Percentiles rank a stretch among this genome's conserved stretches.
Evolutionary conservation across 2,797 vertebrate genomes (phyloP).

Genomic region (Salmo trutta): DNA sequence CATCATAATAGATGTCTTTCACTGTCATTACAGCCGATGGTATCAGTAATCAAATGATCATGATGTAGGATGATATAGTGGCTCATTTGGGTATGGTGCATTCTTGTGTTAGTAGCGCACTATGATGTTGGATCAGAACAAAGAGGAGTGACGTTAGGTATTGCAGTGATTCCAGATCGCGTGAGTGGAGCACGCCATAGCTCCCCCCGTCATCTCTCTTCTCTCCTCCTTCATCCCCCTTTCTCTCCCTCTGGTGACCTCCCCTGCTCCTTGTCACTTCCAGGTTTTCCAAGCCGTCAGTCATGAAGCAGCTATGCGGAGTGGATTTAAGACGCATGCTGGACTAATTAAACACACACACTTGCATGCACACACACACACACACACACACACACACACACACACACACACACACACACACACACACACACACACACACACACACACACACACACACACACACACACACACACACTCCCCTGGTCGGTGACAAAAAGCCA

Average conservation of each 20-base stretch:
- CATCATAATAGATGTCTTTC: slow-evolving; percentile 50
- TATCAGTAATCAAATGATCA: slow-evolving; percentile 67
- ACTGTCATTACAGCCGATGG: slow-evolving; percentile 60
- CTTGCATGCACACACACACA: no score
- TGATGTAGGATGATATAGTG: slow-evolving; percentile 16
- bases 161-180: slow-evolving; percentile 56
- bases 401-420: neutral
- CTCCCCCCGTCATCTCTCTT: no score
- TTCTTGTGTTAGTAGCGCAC: slow-evolving; percentile 56
- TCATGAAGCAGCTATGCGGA: slow-evolving; percentile 29
- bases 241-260: slow-evolving; percentile 45
- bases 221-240: neutral
- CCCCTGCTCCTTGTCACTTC: slow-evolving; percentile 52
- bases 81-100: slow-evolving; percentile 51
- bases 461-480: slow-evolving; percentile 37
- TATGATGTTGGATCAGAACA: slow-evolving; percentile 38
- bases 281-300: slow-evolving; percentile 52
- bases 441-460: slow-evolving; percentile 9
- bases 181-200: slow-evolving; percentile 57
- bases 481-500: slow-evolving; percentile 44
- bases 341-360: slow-evolving; percentile 56
- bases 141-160: neutral
- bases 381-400: neutral
- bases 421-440: neutral
- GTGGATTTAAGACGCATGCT: slow-evolving; percentile 50